These are phyloP conservation scores for Adelosebastes latens DNA, from an alignment of 2,797 vertebrate species.

Conservation along the genomic window DNA sequence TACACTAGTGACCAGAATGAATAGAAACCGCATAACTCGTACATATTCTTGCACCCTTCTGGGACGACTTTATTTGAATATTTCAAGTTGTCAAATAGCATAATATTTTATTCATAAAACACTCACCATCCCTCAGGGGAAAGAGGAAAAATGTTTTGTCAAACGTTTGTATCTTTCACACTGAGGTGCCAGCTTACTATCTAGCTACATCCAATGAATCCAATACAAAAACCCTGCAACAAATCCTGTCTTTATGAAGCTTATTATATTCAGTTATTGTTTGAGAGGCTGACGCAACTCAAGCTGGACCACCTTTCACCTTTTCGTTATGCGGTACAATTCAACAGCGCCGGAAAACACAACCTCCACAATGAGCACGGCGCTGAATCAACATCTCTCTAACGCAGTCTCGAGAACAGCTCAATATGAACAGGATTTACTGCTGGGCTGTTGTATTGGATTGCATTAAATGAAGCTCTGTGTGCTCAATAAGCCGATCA, in stretches of 20 bases:
- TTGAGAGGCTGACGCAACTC: not conserved
- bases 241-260: constrained; percentile 19
- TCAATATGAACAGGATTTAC: constrained; percentile 23
- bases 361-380: not conserved
- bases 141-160: not conserved
- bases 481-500: not conserved
- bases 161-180: not conserved
- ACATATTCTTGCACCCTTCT: not conserved
- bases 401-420: not conserved
- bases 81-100: constrained; percentile 27
- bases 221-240: not conserved
- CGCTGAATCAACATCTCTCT: constrained; percentile 27
- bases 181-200: not conserved
- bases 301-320: constrained; percentile 19
- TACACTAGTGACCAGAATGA: not conserved
- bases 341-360: not conserved
- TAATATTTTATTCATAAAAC: constrained; percentile 40
- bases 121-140: not conserved
- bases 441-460: not conserved
- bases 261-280: constrained; percentile 1
- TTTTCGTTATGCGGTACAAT: constrained; percentile 7
- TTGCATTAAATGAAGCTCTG: not conserved
- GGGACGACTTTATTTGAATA: constrained; percentile 13
- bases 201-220: not conserved
- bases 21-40: not conserved